Conservation (phyloP, 2,797 vertebrate genomes). For the Manis crassicaudata region DNA sequence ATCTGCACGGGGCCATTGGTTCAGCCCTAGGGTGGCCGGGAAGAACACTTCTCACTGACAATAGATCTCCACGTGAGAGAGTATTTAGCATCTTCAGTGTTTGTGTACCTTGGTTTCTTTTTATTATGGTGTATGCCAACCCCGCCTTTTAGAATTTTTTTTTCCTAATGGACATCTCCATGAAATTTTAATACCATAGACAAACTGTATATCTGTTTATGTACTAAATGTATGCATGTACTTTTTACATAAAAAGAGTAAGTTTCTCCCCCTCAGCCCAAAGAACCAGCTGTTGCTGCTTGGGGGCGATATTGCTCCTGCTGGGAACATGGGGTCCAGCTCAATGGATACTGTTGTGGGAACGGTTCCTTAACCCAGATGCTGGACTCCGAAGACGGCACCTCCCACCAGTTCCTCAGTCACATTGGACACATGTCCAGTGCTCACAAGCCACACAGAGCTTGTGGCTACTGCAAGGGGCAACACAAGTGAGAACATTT, state of each 20-base stretch:
- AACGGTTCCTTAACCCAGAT: neutral
- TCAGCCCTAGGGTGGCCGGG: neutral
- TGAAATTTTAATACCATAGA: neutral
- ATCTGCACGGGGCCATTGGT: neutral
- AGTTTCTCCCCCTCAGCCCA: neutral
- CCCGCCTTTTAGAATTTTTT: neutral
- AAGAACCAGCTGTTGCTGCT: neutral
- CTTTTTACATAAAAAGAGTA: neutral
- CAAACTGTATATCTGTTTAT: neutral
- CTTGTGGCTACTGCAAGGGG: neutral
- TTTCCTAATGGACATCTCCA: neutral
- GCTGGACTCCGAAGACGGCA: neutral
- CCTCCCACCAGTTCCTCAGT: neutral
- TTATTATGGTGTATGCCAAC: neutral
- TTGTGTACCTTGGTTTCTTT: neutral
- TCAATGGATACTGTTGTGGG: neutral
- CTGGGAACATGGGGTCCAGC: neutral
- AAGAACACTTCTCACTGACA: neutral
- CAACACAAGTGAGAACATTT: neutral
- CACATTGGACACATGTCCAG: neutral
- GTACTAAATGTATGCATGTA: neutral
- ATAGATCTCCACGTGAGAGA: neutral
- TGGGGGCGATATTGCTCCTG: neutral
- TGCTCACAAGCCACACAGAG: neutral
- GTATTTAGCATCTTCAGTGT: neutral